These are phyloP conservation scores for Apamea crenata DNA, from an alignment of 2,888 invertebrate genomes.

Conservation along the genomic window DNA sequence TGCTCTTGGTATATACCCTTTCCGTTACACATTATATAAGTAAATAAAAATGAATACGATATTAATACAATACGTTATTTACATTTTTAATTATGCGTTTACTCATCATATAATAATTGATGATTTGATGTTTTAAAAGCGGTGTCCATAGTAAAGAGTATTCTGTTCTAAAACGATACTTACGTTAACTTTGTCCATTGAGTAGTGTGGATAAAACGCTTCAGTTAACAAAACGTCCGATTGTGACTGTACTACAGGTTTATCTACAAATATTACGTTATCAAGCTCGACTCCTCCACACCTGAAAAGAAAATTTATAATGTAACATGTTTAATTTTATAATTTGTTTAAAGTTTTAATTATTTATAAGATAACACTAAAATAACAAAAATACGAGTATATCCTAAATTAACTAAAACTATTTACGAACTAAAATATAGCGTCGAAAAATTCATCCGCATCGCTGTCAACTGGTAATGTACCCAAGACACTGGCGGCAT, in stretches of 20 bases:
- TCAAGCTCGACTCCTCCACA: constrained; percentile 73
- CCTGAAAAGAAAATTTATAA: constrained; percentile 49
- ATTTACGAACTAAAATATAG: no score
- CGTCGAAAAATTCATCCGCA: no score
- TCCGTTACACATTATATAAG: not conserved
- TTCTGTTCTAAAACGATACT: constrained; percentile 43
- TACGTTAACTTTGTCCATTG: constrained; percentile 70
- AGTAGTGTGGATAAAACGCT: constrained; percentile 69
- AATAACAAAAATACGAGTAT: no score
- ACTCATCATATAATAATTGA: not conserved
- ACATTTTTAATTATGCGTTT: not conserved
- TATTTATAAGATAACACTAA: no score
- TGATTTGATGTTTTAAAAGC: not conserved
- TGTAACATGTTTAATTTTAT: not conserved
- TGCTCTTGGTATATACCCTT: no score
- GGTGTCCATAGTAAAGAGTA: not conserved
- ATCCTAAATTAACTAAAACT: no score
- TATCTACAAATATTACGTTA: constrained; percentile 67
- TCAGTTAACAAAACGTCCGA: constrained; percentile 62
- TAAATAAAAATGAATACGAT: not conserved
- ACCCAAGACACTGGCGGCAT: no score
- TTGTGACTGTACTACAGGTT: constrained; percentile 53
- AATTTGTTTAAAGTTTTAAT: no score
- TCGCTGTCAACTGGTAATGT: no score
- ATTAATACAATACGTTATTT: no score